Percentiles rank a stretch among this genome's conserved stretches.
Conservation (phyloP, 2,888 invertebrate species). For the Agelastica alni region DNA sequence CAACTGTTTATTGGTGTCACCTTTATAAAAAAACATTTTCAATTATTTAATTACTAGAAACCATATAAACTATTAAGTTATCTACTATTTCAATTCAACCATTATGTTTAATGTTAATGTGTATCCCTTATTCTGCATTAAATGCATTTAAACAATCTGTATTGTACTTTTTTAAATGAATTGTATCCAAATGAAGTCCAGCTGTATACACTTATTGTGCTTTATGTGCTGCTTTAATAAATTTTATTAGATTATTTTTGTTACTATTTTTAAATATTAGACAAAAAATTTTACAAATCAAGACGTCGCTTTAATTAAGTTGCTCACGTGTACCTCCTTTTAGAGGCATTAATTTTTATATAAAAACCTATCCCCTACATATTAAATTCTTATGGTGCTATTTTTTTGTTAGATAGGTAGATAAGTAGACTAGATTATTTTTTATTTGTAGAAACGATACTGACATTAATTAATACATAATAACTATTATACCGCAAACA, state of each 20-base stretch:
- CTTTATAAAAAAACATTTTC: too few relatives aligned
- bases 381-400: constrained; percentile 21
- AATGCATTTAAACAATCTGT: constrained; percentile 1
- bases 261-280: constrained; percentile 12
- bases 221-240: not conserved
- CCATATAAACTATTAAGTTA: too few relatives aligned
- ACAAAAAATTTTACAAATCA: constrained; percentile 5
- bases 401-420: constrained; percentile 14
- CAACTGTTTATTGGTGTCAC: too few relatives aligned
- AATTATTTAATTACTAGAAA: too few relatives aligned
- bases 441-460: constrained; percentile 16
- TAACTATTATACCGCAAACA: too few relatives aligned
- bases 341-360: constrained; percentile 11
- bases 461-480: constrained; percentile 10
- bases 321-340: constrained; percentile 11
- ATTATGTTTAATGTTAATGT: not conserved
- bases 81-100: too few relatives aligned
- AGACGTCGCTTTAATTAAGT: constrained; percentile 12
- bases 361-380: constrained; percentile 5
- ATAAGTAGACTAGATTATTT: not conserved
- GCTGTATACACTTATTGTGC: constrained; percentile 13
- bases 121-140: not conserved
- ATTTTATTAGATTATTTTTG: constrained; percentile 8
- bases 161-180: constrained; percentile 1
- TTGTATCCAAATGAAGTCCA: constrained; percentile 1